Evolutionary conservation across 2,888 invertebrate species (phyloP).

Genomic region (Lasioglossum vierecki): DNA sequence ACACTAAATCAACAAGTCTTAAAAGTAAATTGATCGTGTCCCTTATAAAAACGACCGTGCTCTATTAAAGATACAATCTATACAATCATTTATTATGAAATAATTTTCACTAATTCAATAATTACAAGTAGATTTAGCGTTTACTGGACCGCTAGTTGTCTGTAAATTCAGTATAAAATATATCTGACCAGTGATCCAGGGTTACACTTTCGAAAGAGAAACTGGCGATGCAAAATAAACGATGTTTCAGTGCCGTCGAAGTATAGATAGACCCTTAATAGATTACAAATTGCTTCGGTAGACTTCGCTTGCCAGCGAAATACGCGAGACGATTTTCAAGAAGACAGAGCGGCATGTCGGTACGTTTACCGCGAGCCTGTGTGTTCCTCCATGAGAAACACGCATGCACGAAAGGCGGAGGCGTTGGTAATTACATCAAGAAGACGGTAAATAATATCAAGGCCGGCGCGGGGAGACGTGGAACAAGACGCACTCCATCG

Average conservation of each 20-base stretch:
- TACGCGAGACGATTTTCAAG: not conserved
- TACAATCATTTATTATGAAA: too few relatives aligned
- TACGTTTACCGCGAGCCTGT: slow-evolving; percentile 20
- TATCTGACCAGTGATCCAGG: not conserved
- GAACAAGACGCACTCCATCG: slow-evolving; percentile 50
- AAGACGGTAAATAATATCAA: slow-evolving; percentile 52
- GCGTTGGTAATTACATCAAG: slow-evolving; percentile 39
- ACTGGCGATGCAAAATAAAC: not conserved
- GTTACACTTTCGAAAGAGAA: not conserved
- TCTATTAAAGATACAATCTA: too few relatives aligned
- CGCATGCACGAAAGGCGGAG: not conserved
- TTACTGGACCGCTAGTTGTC: not conserved
- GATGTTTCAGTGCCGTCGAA: not conserved
- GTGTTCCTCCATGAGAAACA: not conserved
- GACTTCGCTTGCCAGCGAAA: not conserved
- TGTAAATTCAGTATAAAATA: not conserved
- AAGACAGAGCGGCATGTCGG: not conserved
- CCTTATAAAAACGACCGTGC: too few relatives aligned
- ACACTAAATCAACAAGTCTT: too few relatives aligned
- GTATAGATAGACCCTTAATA: not conserved
- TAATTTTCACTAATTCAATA: too few relatives aligned
- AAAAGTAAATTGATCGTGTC: too few relatives aligned
- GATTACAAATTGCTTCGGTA: not conserved
- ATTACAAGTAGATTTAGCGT: too few relatives aligned
- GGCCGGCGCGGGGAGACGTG: slow-evolving; percentile 24